Evolutionary conservation across 2,113 vertebrate genomes (phyloP).

Genomic region (Taurulus bubalis): DNA sequence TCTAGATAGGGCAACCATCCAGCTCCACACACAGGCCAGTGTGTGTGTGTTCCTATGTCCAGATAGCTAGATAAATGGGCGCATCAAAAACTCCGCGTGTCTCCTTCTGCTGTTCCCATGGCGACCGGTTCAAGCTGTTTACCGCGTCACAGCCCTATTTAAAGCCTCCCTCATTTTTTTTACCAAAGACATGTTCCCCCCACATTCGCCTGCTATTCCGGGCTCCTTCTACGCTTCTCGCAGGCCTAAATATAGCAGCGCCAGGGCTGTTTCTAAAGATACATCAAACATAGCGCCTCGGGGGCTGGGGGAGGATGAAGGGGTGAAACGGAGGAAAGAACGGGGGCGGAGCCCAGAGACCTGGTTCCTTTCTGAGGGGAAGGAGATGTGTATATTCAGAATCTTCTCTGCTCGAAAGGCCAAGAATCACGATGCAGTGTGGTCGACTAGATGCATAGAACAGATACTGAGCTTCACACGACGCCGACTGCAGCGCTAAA

Average conservation of each 20-base stretch:
- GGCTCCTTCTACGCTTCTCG: constrained; percentile 65
- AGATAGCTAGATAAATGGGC: constrained; percentile 64
- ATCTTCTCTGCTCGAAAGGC: neutral
- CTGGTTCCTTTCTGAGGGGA: constrained; percentile 41
- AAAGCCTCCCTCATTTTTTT: constrained; percentile 80
- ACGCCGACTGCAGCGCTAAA: neutral
- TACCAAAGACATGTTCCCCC: constrained; percentile 73
- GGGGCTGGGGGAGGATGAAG: constrained; percentile 5
- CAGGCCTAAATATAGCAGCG: constrained; percentile 77
- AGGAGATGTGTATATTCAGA: neutral
- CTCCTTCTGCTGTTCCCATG: constrained; percentile 80
- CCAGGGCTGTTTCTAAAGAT: constrained; percentile 74
- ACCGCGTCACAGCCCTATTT: constrained; percentile 81
- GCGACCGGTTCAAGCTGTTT: constrained; percentile 74
- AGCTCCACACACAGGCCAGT: neutral
- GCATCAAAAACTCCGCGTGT: constrained; percentile 51
- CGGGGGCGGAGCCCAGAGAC: constrained; percentile 24
- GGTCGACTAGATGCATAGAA: neutral
- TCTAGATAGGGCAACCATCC: neutral
- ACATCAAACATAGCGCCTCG: constrained; percentile 56
- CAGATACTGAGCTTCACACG: neutral
- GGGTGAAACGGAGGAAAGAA: constrained; percentile 1
- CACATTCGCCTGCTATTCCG: constrained; percentile 72
- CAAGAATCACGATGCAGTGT: neutral
- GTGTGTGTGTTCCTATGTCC: constrained; percentile 26